These are phyloP conservation scores for Caenorhabditis macrosperma DNA, from an alignment of 2,888 invertebrate genomes.

Conservation along the genomic window DNA sequence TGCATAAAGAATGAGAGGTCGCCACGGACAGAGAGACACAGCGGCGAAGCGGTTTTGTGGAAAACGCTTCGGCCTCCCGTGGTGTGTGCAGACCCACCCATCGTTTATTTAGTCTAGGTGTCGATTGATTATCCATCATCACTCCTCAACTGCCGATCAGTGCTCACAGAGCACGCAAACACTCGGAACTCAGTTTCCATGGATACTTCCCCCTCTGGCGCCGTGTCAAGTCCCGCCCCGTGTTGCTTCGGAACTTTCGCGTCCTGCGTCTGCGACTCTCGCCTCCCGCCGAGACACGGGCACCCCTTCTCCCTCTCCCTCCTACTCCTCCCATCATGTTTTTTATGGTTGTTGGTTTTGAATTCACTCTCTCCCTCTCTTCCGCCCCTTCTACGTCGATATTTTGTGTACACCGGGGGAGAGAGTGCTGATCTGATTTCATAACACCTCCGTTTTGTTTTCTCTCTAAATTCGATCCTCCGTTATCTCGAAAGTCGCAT, in stretches of 20 bases:
- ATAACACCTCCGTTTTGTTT: neutral
- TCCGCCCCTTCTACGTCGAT: constrained; percentile 20
- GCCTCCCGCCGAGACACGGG: constrained; percentile 16
- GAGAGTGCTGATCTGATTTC: constrained; percentile 13
- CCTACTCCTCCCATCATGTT: constrained; percentile 40
- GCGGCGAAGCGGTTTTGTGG: neutral
- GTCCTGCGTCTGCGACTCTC: constrained; percentile 9
- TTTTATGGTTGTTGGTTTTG: constrained; percentile 54
- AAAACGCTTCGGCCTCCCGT: constrained; percentile 19
- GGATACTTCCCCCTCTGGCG: constrained; percentile 15
- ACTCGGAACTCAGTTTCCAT: constrained; percentile 8
- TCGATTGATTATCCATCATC: constrained; percentile 33
- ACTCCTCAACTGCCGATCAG: neutral
- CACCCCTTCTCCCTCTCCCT: constrained; percentile 5
- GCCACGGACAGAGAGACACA: neutral
- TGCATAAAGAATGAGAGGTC: constrained; percentile 11
- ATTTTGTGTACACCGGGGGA: constrained; percentile 17
- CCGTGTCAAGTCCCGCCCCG: constrained; percentile 22
- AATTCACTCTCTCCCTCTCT: constrained; percentile 36
- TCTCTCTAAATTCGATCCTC: neutral
- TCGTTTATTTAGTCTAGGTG: constrained; percentile 41
- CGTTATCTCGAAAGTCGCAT: constrained; percentile 10
- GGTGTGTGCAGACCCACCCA: constrained; percentile 23
- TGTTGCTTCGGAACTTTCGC: constrained; percentile 18
- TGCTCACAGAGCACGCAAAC: neutral